Evolutionary conservation across 2,888 invertebrate genomes (phyloP), one percentile per base, ranked within the genome.

Genomic region (Troides helena): DNA sequence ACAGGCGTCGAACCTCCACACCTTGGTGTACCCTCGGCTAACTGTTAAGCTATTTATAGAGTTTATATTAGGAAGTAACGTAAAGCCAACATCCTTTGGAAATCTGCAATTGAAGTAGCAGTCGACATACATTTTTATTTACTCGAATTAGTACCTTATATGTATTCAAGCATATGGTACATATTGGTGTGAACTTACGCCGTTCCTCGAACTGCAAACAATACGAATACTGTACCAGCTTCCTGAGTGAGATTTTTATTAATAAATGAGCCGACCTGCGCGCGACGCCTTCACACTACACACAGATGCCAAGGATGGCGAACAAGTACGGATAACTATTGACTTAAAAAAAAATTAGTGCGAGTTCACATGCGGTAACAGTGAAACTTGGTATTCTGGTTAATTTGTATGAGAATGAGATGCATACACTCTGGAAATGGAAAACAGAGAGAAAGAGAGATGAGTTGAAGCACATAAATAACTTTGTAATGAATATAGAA

Each of bases 191-290:
- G 50, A 23, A 46, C 36, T 6, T 25, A 36, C 23, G 18, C 17
- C 30, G 57, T 18, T 62, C 43, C 21, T 14, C 8, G 4, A 39
- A 62, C 59, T 39, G 39, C 57, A 62, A 63, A 62, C 59, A 62
- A 62, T 62, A 39, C 59, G 66, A 46, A 62, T 62, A 25, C 69
- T 62, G 73, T 68, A 67, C 70, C 72, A 70, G 78, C 81, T 81
- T 85, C 82, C 85, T 77, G 71, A 73, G 82, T 80, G 80, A 79
- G 82, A 83, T 80, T 88, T 88, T 88, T 87, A 89, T 90, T 90
- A 87, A 85, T 80, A 89, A 89, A 89, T 89, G 88, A 87, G 84
- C 76, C 81, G 89, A 86, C 85, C 83, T 85, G 87, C 85, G 86
- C 86, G 75, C 79, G 74, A 69, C 78, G 75, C 72, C 74, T 73